These are phyloP conservation scores for Nilaparvata lugens DNA, from an alignment of 1,140 invertebrate genomes.

Conservation along the genomic window DNA sequence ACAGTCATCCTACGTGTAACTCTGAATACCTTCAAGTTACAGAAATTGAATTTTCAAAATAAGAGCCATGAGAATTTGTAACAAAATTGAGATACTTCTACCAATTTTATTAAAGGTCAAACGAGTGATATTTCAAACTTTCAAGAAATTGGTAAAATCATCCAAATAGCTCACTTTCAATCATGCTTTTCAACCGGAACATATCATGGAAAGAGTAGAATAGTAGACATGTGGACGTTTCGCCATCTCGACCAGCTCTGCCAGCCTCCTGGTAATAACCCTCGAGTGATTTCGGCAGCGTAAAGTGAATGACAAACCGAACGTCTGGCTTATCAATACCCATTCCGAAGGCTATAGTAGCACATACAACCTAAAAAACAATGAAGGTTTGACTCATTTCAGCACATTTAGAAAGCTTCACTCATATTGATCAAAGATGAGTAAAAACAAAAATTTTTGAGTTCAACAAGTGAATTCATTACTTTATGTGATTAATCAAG, in stretches of 20 bases:
- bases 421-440: conserved; percentile 40
- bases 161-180: conserved; percentile 51
- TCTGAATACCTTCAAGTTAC: too few species aligned
- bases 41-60: too few species aligned
- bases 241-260: conserved; percentile 85
- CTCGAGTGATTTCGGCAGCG: conserved; percentile 91
- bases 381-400: background rate
- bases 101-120: too few species aligned
- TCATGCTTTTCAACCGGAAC: conserved; percentile 59
- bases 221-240: conserved; percentile 70
- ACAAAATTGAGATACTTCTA: too few species aligned
- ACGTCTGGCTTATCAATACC: conserved; percentile 96
- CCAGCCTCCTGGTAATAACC: conserved; percentile 98
- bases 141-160: background rate
- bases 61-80: too few species aligned
- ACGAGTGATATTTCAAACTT: too few species aligned
- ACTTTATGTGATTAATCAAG: too few species aligned
- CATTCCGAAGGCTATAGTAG: conserved; percentile 97
- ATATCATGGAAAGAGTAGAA: conserved; percentile 84
- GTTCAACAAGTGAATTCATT: too few species aligned
- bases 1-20: too few species aligned
- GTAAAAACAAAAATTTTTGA: conserved; percentile 21
- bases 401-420: conserved; percentile 25
- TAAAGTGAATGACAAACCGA: conserved; percentile 83
- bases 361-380: conserved; percentile 61